A percentile compares a stretch with the other conserved stretches of the same genome.
Conservation (phyloP, 2,113 vertebrate species). For the Mungos mungo region DNA sequence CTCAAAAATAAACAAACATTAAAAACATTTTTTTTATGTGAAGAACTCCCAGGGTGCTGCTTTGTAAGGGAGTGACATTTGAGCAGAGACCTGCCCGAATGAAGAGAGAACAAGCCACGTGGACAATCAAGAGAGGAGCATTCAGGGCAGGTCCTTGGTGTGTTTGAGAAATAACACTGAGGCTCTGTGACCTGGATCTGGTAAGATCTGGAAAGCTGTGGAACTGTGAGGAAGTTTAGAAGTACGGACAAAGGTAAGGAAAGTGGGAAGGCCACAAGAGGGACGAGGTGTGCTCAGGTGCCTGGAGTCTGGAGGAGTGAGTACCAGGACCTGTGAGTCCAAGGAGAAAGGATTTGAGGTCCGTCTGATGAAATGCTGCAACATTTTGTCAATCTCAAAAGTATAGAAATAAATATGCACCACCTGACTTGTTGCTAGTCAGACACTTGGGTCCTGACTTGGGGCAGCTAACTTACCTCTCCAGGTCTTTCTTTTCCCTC, state of each 20-base stretch:
- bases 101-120: neutral
- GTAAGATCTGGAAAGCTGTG: neutral
- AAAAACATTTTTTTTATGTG: too few species aligned
- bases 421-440: neutral
- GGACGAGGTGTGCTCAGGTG: too few species aligned
- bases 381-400: neutral
- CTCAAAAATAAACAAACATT: too few species aligned
- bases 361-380: neutral
- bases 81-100: neutral
- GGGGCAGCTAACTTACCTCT: neutral
- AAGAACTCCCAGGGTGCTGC: neutral
- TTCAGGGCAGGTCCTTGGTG: neutral
- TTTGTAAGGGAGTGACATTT: neutral
- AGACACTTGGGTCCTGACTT: neutral
- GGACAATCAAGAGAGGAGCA: neutral
- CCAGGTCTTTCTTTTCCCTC: neutral
- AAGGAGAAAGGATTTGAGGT: neutral
- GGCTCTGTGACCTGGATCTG: too few species aligned
- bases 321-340: fast-evolving
- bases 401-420: neutral
- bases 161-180: neutral
- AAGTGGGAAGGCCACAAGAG: neutral
- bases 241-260: neutral
- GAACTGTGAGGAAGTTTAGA: neutral
- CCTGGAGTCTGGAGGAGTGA: neutral